These are phyloP conservation scores for Crotalus helleri DNA, from an alignment of 2,113 vertebrate genomes.

Conservation along the genomic window DNA sequence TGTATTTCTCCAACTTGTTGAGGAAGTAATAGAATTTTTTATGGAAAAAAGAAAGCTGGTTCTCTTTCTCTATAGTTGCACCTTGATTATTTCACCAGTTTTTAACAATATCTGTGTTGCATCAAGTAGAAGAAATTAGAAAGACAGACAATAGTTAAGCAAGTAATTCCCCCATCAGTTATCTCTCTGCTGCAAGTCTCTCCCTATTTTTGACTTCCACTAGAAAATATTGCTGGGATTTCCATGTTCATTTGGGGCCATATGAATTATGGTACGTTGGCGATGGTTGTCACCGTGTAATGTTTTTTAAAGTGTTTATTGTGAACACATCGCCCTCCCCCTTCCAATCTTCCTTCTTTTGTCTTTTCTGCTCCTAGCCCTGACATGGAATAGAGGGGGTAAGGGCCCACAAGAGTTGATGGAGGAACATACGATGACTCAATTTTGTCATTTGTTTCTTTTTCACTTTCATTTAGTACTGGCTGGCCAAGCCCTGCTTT, in stretches of 20 bases:
- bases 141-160: background rate
- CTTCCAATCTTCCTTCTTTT: background rate
- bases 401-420: background rate
- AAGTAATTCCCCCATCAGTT: background rate
- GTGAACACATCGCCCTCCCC: background rate
- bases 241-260: background rate
- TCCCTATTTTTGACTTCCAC: background rate
- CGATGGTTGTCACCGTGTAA: background rate
- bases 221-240: background rate
- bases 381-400: background rate
- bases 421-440: background rate
- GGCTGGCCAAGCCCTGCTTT: background rate
- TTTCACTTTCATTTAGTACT: background rate
- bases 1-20: background rate
- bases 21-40: background rate
- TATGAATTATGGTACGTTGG: background rate
- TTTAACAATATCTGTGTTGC: background rate
- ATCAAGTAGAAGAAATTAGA: background rate
- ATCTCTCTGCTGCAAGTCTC: background rate
- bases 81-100: background rate
- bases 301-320: background rate
- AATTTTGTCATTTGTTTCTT: background rate
- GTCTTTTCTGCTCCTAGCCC: background rate
- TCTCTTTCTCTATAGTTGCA: background rate
- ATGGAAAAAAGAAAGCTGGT: background rate